Base-by-base conservation (phyloP, 2,113 vertebrate species). In the Gobiocypris rarus region DNA sequence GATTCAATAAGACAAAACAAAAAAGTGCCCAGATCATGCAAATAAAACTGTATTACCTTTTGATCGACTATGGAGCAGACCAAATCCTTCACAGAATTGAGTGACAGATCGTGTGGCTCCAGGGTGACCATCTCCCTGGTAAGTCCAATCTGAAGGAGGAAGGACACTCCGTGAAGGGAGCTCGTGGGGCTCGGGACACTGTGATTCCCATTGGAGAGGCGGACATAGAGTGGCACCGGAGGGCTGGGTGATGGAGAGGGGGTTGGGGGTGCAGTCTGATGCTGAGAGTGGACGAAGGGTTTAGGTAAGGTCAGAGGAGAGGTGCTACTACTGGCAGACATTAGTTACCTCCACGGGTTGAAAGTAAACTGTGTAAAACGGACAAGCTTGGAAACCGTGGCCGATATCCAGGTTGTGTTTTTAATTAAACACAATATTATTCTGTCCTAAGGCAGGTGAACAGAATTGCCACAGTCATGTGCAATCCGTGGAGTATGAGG, bases 21-120 rank as follows among this genome's bases (percentile, higher is more conserved):
- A 5, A 26, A 59, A 61, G 56, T 11, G n/a, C 24, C 4, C 13
- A 41, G 14, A n/a, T 31, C 73, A 19, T 31, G n/a, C 45, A 54
- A 22, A 54, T 34, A 52, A 69, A 41, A 48, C 13, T 2, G 15
- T 22, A 4, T 87, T 97, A 99, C 98, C 97, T 99, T 99, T 89
- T 99, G 98, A 93, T 99, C 98, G 92, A 99, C 97, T 91, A 98
- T 96, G 83, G 98, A 98, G 92, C 96, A 98, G 86, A 98, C 96
- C 26, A 98, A 95, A 90, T 99, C 98, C 91, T 98, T 98, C 85
- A 99, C 96, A 86, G 97, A 92, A 41, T 97, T 97, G 84, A 99
- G 93, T 11, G 97, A 97, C 83, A 98, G 93, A 89, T 98, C 98
- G 86, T 96, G 95, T 89, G 96, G 94, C 89, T 99, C 98, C 90